A percentile compares a stretch with the other conserved stretches of the same genome.
Conservation (phyloP, 2,113 vertebrate species). For the Glaucidium brasilianum region DNA sequence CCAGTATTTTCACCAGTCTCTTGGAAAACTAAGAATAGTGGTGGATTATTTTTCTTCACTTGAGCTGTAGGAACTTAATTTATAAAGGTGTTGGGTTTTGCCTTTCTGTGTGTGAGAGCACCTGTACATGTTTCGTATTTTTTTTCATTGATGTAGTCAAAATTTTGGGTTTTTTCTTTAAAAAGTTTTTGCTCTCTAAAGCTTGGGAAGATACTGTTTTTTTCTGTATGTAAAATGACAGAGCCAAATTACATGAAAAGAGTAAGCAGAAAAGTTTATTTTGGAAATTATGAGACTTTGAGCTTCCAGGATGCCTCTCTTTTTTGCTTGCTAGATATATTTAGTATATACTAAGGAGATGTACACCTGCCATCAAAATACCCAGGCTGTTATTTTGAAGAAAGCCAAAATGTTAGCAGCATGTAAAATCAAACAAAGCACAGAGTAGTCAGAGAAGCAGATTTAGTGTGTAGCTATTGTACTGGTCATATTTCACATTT, state of each 20-base stretch:
- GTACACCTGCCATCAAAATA: neutral
- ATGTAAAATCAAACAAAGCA: neutral
- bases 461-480: neutral
- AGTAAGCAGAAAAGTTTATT: neutral
- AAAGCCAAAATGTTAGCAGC: neutral
- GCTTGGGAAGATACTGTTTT: neutral
- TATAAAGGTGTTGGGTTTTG: neutral
- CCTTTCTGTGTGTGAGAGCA: neutral
- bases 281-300: neutral
- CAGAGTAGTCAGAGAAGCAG: neutral
- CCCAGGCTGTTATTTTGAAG: neutral
- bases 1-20: neutral
- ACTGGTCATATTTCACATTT: neutral
- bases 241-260: neutral
- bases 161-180: neutral
- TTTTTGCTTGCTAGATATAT: neutral
- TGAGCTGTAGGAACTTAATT: neutral
- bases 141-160: neutral
- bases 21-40: neutral
- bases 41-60: neutral
- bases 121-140: neutral
- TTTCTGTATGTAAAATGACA: neutral
- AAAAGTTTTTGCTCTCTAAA: neutral
- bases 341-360: neutral
- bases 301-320: neutral